A percentile compares a stretch with the other conserved stretches of the same genome.
Evolutionary conservation across 2,888 invertebrate species (phyloP).

Genomic region (Acronicta psi): DNA sequence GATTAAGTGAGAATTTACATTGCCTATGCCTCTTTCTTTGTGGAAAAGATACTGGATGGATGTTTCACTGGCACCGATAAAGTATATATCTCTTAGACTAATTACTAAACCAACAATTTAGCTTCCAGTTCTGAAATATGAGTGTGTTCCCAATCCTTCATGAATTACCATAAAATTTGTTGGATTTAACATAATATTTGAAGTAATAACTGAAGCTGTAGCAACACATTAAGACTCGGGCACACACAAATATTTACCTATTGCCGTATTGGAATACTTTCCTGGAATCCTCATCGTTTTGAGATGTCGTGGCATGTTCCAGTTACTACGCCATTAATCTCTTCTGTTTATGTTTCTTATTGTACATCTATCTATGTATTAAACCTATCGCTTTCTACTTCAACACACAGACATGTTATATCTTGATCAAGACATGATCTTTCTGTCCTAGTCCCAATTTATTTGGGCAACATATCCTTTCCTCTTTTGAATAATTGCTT

Average conservation of each 20-base stretch:
- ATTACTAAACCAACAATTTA: conserved; percentile 17
- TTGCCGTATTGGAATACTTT: conserved; percentile 48
- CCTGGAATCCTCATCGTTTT: conserved; percentile 47
- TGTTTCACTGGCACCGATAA: neutral
- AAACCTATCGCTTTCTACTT: conserved; percentile 2
- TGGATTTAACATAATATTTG: conserved; percentile 37
- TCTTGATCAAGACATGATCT: too few relatives aligned
- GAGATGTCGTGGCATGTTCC: conserved; percentile 51
- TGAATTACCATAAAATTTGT: conserved; percentile 15
- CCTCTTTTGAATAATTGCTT: too few relatives aligned
- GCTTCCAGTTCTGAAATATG: conserved; percentile 12
- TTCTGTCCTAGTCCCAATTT: too few relatives aligned
- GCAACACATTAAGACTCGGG: conserved; percentile 32
- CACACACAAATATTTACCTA: conserved; percentile 46
- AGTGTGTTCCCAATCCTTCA: conserved; percentile 15
- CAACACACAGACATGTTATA: conserved; percentile 1
- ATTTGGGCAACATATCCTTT: too few relatives aligned
- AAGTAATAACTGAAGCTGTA: conserved; percentile 46
- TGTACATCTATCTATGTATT: conserved; percentile 22
- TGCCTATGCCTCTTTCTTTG: neutral
- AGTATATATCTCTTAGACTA: conserved; percentile 3
- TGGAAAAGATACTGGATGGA: neutral
- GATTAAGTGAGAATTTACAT: neutral
- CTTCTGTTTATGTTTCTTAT: conserved; percentile 37
- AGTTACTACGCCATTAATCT: conserved; percentile 51